Evolutionary conservation across 2,888 invertebrate genomes (phyloP).

Genomic region (Pyrochroa serraticornis): DNA sequence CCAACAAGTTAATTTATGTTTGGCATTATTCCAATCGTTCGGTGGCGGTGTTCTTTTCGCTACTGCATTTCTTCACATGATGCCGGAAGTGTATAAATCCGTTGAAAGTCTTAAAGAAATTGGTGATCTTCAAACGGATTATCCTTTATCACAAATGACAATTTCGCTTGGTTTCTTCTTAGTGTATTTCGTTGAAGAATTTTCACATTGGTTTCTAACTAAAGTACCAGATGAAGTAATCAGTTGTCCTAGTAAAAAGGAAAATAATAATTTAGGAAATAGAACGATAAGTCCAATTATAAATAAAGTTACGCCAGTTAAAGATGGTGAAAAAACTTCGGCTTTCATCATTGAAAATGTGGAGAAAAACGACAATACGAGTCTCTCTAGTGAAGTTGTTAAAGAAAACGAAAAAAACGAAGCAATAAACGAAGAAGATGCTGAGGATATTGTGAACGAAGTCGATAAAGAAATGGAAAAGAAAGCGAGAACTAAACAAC

Average conservation of each 20-base stretch:
- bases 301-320: constrained; percentile 37
- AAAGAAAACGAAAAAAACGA: constrained; percentile 40
- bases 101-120: constrained; percentile 52
- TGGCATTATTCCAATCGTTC: constrained; percentile 58
- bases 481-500: constrained; percentile 48
- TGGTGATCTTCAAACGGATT: constrained; percentile 46
- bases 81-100: constrained; percentile 61
- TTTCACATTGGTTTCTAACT: constrained; percentile 54
- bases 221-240: constrained; percentile 39
- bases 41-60: constrained; percentile 65
- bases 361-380: constrained; percentile 26
- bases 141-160: constrained; percentile 61
- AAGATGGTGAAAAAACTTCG: constrained; percentile 32
- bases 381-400: constrained; percentile 35
- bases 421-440: constrained; percentile 21
- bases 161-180: constrained; percentile 63
- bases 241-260: constrained; percentile 15
- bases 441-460: constrained; percentile 38
- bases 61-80: constrained; percentile 65
- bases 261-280: constrained; percentile 3
- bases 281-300: constrained; percentile 22
- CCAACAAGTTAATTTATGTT: constrained; percentile 48
- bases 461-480: constrained; percentile 40
- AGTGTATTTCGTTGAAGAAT: constrained; percentile 63
- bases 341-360: constrained; percentile 22